phyloP scores from a whole-genome alignment of 2,888 invertebrate genomes.

The Cephus rjabovi region DNA sequence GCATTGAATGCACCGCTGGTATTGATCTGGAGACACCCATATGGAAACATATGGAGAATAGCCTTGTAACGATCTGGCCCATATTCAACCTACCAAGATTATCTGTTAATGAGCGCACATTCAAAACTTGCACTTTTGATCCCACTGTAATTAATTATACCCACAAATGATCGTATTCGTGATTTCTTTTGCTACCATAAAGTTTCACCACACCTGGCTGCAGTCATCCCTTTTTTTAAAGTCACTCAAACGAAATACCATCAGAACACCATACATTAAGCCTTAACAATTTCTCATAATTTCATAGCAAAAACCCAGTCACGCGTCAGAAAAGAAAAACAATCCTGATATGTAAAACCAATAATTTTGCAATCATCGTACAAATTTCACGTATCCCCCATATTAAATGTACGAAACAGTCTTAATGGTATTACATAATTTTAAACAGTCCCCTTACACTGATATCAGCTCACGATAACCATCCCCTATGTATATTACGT shows the following conservation, averaged over 20 bases:
- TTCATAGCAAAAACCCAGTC: not conserved
- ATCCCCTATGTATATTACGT: not conserved
- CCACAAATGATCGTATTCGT: constrained; percentile 9
- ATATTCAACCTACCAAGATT: constrained; percentile 43
- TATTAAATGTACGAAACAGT: not conserved
- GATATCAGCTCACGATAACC: not conserved
- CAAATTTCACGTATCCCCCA: not conserved
- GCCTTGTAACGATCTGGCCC: constrained; percentile 50
- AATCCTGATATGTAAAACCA: not conserved
- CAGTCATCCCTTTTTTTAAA: not conserved
- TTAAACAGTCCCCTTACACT: not conserved
- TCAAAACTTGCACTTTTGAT: constrained; percentile 51
- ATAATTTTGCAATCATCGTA: not conserved
- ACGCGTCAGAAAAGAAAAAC: not conserved
- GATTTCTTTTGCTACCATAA: not conserved
- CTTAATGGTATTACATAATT: not conserved
- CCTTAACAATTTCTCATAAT: not conserved
- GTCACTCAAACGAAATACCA: not conserved
- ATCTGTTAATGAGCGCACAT: constrained; percentile 49
- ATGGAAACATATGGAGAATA: constrained; percentile 46
- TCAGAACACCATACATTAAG: not conserved
- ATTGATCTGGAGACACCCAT: constrained; percentile 44
- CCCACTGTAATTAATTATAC: constrained; percentile 48
- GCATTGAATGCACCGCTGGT: constrained; percentile 45
- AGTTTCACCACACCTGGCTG: not conserved